Conservation (phyloP, 1,140 invertebrate genomes). For the Caerostris darwini region DNA sequence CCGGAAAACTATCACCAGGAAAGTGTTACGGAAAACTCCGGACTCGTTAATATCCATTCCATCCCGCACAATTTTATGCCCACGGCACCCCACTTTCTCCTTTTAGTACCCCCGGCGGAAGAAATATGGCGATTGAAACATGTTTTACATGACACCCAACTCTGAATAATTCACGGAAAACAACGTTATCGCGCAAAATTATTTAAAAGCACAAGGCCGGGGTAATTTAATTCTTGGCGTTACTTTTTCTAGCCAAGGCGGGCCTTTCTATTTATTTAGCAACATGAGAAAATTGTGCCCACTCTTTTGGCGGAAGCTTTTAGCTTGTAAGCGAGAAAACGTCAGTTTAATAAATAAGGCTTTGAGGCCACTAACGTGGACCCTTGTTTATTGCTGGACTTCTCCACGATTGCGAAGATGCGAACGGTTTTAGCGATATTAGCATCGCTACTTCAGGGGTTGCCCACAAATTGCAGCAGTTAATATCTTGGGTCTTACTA, state of each 20-base stretch:
- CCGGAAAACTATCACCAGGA: background rate
- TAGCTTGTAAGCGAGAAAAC: constrained; percentile 46
- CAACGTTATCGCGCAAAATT: constrained; percentile 59
- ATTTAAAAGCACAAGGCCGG: constrained; percentile 44
- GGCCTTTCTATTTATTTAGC: background rate
- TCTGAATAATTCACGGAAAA: constrained; percentile 67
- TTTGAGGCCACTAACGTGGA: constrained; percentile 53
- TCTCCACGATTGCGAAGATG: background rate
- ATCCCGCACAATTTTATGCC: background rate
- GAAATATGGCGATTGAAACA: constrained; percentile 36
- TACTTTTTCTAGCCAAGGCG: background rate
- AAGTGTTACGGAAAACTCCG: background rate
- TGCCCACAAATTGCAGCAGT: background rate
- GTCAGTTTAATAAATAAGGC: constrained; percentile 70
- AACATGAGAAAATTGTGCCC: background rate
- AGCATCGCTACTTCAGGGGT: background rate
- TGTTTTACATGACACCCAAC: constrained; percentile 60
- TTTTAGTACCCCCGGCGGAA: background rate
- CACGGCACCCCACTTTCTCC: background rate
- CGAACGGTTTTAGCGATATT: constrained; percentile 71
- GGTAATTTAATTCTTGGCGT: constrained; percentile 60
- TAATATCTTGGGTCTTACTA: no score
- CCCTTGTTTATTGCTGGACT: constrained; percentile 52
- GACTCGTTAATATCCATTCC: constrained; percentile 1
- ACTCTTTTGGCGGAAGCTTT: constrained; percentile 4